Evolutionary conservation across 2,113 vertebrate species (phyloP), one percentile per base, ranked within the genome.

Genomic region (Grus americana): DNA sequence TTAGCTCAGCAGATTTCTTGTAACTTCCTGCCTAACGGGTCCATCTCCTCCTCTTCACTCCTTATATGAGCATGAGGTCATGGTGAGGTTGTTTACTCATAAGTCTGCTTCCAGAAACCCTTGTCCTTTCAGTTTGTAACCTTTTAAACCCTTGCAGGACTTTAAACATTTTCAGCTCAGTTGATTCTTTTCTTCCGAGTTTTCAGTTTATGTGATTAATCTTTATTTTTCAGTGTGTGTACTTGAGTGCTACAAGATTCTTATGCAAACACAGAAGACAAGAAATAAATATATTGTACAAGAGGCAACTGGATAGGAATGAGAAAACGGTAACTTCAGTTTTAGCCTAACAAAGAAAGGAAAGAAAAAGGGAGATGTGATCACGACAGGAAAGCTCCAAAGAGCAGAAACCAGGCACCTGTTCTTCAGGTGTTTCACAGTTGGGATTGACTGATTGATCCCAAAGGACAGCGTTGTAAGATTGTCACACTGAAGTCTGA

Each of bases 1-100:
- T 97, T 59, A 97, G 94, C 95, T 98, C 94, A 98, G 96, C 94
- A 78, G 68, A 95, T 81, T 97, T 97, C 95, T 95, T 93, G 88
- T 93, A 97, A 94, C 95, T 85, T 96, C 97, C 97, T 98, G 94
- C 84, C 79, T 97, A 96, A 87, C 6, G 76, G 78, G 50, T 96
- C 96, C 97, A 97, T 96, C 82, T 72, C 94, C 91, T 97, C 95
- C 96, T 96, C 91, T 93, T 96, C 92, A 92, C 91, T 98, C 91
- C 87, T 95, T 95, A 87, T 92, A 94, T 97, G 96, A 97, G 79
- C 71, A 96, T 5, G 50, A 96, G 95, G 97, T 97, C 95, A 97
- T 16, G 61, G 86, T 55, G 65, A 97, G 92, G 86, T 91, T 97
- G 91, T 97, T 98, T 97, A 94, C 90, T 95, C 16, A 3, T 95